phyloP scores from a whole-genome alignment of 2,797 vertebrate genomes.

The Enoplosus armatus region DNA sequence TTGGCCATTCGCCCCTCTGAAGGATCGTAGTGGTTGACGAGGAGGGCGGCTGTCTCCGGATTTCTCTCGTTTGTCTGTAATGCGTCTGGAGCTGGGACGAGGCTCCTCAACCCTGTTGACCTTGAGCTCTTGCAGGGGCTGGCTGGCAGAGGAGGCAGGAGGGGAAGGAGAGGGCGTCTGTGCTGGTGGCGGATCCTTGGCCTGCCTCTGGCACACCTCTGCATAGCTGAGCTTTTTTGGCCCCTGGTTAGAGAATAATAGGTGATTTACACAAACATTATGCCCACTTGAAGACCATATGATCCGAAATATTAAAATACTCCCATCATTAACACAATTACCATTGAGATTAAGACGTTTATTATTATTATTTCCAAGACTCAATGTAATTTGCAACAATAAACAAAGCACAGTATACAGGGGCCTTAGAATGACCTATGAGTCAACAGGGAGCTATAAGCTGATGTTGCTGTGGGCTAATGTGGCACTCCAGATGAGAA shows the following conservation, averaged over 20 bases:
- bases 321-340: not conserved
- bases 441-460: not conserved
- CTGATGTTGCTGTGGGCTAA: not conserved
- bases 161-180: constrained; percentile 56
- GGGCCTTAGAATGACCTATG: not conserved
- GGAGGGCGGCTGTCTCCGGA: constrained; percentile 69
- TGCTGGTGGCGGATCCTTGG: constrained; percentile 82
- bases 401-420: not conserved
- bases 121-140: constrained; percentile 91
- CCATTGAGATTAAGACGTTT: not conserved
- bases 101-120: constrained; percentile 88
- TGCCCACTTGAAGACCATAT: not conserved
- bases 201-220: constrained; percentile 92
- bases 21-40: constrained; percentile 84
- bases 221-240: constrained; percentile 93
- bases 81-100: constrained; percentile 34
- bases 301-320: constrained; percentile 1
- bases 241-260: constrained; percentile 77
- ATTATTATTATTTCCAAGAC: no score
- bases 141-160: constrained; percentile 59
- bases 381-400: not conserved
- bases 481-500: not conserved
- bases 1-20: constrained; percentile 83
- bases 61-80: constrained; percentile 71
- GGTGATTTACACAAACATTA: no score